Base-by-base conservation (phyloP, 1,140 invertebrate genomes). In the Acromyrmex heyeri region DNA sequence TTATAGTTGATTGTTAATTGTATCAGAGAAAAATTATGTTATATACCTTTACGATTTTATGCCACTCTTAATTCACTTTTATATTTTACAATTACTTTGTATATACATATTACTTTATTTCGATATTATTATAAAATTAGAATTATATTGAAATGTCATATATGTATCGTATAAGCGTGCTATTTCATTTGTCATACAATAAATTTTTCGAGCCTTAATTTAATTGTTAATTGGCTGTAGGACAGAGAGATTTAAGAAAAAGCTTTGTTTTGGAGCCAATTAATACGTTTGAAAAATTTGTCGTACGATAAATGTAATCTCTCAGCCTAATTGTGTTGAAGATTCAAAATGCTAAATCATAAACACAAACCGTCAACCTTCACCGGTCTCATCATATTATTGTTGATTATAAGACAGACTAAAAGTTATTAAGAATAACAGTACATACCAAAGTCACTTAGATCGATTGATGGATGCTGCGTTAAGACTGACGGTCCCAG, bases 381-480 rank as follows among this genome's bases (percentile, higher is more conserved):
- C 50, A 30, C 18, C 18, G 14, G 10, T 24, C 2, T 48, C 38
- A 5, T 7, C 18, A 70, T 14, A 7, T 81, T 38, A 7, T 81
- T 38, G 18, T n/a, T 12, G 16, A 16, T 48, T 34, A 44, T 18
- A 30, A 69, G 12, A 72, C 1, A 18, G 2, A 8, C 18, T 8
- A 16, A 85, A 70, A 53, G 2, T 55, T 57, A 10, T 57, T 57
- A 4, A 2, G 14, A 27, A 78, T 48, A 50, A 50, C 14, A 53
- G 44, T 2, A 44, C 61, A 0, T 44, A 93, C 92, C 92, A 92
- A 87, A 76, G 34, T 77, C 85, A 3, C 83, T 88, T 6, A 88
- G 76, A 18, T 70, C 78, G n/a, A 92, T 85, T 16, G 86, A 67
- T 1, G 92, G 88, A 0, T 3, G 48, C 24, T 92, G 91, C 27